Base-by-base conservation (phyloP, 23 tunicate genomes). In the Oikopleura albicans region DNA sequence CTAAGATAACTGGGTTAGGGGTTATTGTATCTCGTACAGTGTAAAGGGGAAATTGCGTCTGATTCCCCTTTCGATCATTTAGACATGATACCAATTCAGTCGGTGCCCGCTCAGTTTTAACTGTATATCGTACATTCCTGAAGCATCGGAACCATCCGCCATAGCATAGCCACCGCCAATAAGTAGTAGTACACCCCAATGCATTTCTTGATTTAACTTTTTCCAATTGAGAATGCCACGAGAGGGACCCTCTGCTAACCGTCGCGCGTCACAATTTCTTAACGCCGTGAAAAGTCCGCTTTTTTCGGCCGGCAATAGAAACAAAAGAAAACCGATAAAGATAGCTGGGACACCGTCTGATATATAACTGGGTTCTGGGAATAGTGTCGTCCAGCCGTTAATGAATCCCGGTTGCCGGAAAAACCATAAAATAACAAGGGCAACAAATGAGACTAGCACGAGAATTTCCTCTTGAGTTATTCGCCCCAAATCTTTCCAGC, bases 401-500 rank as follows among this genome's bases (percentile, higher is more conserved):
- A 90, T 90, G 84, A 86, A 90, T 37, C 94, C 94, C 0, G 94
- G 94, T 31, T 85, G 83, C 1, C 94, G 90, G 59, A 90, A 90
- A 41, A 88, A 90, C 94, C 94, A 90, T 36, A 90, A 83, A 22
- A 90, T 75, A 4, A 86, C 88, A 8, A 87, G 76, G 8, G 40
- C 1, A 8, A 76, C 71, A 41, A 90, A 90, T 16, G 88, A 40
- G 22, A 40, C 16, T 12, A 88, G 34, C 28, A 90, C 94, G 35
- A 87, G 85, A 2, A 85, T 66, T 76, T 90, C 94, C 35, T 56
- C 83, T 90, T 8, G 8, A 8, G 59, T 8, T 8, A 49, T 49
- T 49, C 22, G 8, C 22, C 59, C 59, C 59, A 49, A 22, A 8
- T 49, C 59, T 49, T 49, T 49, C 16, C 22, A 49, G 8, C 22